Conservation (phyloP, 2,113 vertebrate genomes). For the Tonatia bakeri region DNA sequence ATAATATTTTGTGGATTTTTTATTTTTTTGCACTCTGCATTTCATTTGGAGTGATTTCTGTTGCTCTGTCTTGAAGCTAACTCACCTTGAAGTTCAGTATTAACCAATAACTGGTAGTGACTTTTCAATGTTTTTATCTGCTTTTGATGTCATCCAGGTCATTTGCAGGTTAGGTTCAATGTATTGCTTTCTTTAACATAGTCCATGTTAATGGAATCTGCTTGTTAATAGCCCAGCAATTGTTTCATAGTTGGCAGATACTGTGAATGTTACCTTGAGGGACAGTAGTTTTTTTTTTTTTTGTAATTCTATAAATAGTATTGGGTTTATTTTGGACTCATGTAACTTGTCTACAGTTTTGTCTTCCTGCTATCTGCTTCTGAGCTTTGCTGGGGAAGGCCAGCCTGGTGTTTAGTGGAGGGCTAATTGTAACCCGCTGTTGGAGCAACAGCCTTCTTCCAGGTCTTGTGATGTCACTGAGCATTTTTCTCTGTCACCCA, state of each 20-base stretch:
- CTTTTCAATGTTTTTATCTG: background rate
- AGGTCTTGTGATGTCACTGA: fast-evolving
- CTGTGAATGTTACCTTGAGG: background rate
- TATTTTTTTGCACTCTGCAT: background rate
- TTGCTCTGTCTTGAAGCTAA: background rate
- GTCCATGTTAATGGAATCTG: background rate
- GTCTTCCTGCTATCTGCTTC: background rate
- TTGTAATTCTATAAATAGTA: background rate
- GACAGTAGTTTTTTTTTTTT: background rate
- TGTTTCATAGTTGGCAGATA: background rate
- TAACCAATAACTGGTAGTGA: background rate
- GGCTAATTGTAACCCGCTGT: fast-evolving
- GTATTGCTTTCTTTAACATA: background rate
- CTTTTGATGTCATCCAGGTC: background rate
- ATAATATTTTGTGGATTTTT: background rate
- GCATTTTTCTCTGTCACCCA: fast-evolving
- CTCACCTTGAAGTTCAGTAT: background rate
- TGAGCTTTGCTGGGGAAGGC: background rate
- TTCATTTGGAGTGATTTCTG: background rate
- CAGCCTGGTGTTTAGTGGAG: background rate
- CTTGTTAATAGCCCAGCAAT: background rate
- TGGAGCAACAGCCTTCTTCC: fast-evolving
- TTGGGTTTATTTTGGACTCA: background rate
- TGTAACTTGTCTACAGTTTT: background rate
- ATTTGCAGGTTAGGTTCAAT: background rate